These are phyloP conservation scores for Drosophila ezoana DNA, from an alignment of 2,888 invertebrate species.

Conservation along the genomic window DNA sequence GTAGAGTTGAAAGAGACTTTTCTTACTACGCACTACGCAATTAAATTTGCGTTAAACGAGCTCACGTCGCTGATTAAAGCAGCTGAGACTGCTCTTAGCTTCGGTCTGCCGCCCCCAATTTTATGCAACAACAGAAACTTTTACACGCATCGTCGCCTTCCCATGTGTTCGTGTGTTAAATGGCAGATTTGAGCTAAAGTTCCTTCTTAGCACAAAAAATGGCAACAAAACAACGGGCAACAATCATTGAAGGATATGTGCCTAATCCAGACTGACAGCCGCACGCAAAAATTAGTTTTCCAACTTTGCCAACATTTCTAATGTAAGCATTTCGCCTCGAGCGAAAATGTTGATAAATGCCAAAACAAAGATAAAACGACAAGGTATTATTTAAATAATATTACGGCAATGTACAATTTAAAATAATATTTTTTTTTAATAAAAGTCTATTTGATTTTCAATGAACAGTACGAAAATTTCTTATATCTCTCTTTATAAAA, in stretches of 20 bases:
- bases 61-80: conserved; percentile 69
- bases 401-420: too few relatives aligned
- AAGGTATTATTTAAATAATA: background rate
- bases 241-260: conserved; percentile 56
- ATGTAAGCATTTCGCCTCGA: conserved; percentile 1
- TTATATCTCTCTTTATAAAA: too few relatives aligned
- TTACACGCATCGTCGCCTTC: conserved; percentile 74
- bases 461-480: too few relatives aligned
- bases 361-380: background rate
- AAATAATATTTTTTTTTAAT: too few relatives aligned
- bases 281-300: conserved; percentile 68
- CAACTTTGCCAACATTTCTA: conserved; percentile 1
- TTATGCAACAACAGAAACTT: conserved; percentile 74
- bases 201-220: conserved; percentile 34
- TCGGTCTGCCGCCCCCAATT: conserved; percentile 49
- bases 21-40: conserved; percentile 62
- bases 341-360: conserved; percentile 18
- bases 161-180: conserved; percentile 44
- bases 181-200: conserved; percentile 69
- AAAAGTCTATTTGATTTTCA: too few relatives aligned
- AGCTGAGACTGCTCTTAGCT: conserved; percentile 37
- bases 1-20: conserved; percentile 51
- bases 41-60: conserved; percentile 81
- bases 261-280: conserved; percentile 75
- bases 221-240: conserved; percentile 50